Percentiles rank a stretch among this genome's conserved stretches.
These are phyloP conservation scores for Melipona bicolor DNA, from an alignment of 2,888 invertebrate genomes.

Conservation along the genomic window DNA sequence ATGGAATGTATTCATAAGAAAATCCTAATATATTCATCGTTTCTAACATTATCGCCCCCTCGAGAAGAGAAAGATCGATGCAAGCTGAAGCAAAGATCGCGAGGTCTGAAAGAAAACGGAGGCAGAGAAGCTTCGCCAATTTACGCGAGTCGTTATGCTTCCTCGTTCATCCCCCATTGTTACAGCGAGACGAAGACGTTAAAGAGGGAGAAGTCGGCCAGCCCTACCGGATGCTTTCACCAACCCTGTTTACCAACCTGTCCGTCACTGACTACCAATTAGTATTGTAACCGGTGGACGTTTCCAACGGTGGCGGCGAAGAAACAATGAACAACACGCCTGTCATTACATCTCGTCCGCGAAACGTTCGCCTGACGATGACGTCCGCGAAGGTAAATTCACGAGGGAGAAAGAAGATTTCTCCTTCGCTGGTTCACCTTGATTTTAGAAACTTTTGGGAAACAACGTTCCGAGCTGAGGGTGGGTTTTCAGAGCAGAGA, in stretches of 20 bases:
- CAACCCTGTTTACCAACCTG: slow-evolving; percentile 51
- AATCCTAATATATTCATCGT: neutral
- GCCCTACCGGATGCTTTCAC: slow-evolving; percentile 39
- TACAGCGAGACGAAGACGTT: neutral
- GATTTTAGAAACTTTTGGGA: neutral
- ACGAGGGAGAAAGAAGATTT: neutral
- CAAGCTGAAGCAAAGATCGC: neutral
- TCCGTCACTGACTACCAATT: slow-evolving; percentile 60
- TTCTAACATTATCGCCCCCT: too few species aligned
- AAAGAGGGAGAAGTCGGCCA: neutral
- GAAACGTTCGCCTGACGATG: neutral
- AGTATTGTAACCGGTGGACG: slow-evolving; percentile 55
- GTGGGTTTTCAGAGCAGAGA: neutral
- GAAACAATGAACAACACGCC: neutral
- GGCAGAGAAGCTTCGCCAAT: neutral
- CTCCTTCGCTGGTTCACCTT: neutral
- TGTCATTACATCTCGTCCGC: neutral
- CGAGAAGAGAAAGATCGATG: neutral
- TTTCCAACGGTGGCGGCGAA: slow-evolving; percentile 16
- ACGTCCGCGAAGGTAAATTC: neutral
- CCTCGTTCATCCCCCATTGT: neutral
- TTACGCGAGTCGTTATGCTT: slow-evolving; percentile 1
- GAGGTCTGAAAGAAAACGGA: neutral
- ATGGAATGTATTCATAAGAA: too few species aligned
- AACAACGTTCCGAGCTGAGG: neutral